Base-by-base conservation (phyloP, 2,888 invertebrate genomes). In the Idaea dimidiata region DNA sequence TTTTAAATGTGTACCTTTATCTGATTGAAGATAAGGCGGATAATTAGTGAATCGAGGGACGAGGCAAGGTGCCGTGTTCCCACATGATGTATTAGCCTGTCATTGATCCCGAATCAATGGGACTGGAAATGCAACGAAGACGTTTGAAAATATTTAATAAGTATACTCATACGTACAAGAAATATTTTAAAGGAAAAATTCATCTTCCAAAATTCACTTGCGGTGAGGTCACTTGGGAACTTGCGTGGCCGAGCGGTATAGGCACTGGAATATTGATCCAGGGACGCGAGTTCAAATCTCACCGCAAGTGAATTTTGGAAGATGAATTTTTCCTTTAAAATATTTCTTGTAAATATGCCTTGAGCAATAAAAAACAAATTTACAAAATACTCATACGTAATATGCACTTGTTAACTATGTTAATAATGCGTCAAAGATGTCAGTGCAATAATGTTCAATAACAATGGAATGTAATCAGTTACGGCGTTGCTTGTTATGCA, bases 381-480 rank as follows among this genome's bases (percentile, higher is more conserved):
- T n/a, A n/a, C n/a, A n/a, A n/a, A n/a, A n/a, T n/a, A n/a, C n/a
- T n/a, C n/a, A n/a, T n/a, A n/a, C n/a, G n/a, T 16, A 54, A 3
- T 54, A 24, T 24, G 24, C 24, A 24, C 24, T 24, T 24, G 24
- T 24, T 24, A 24, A n/a, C 5, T 24, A 43, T 43, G 43, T 43
- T 43, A 43, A 43, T 43, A 43, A 43, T 33, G 61, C 61, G 60
- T 24, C 10, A 16, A 54, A 56, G 60, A 63, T 62, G 43, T 43
- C 43, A 43, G 6, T 43, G 43, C 43, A 17, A 56, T 17, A 56
- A 56, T 32, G 31, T 82, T 77, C 77, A 83, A 83, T 84, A 86
- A 88, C 84, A 89, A 86, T 80, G 87, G 88, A 87, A 88, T 87
- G 83, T 80, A 88, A 88, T 89, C 87, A 87, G 87, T 81, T 73